Conservation (phyloP, 2,888 invertebrate genomes). For the Byasa hedistus region DNA sequence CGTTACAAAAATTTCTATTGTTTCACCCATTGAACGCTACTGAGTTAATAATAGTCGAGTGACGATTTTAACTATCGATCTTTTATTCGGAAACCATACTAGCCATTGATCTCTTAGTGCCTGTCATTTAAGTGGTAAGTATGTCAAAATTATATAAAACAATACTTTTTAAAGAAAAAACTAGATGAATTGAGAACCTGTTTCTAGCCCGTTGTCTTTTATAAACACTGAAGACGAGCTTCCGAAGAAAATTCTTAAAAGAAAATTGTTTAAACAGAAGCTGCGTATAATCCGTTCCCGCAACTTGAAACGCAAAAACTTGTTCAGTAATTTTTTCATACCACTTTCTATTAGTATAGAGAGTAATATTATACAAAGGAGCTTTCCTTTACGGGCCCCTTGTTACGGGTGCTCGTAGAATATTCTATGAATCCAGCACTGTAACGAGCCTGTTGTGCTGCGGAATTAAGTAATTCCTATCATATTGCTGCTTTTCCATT, state of each 20-base stretch:
- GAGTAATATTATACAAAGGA: neutral
- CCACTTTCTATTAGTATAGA: neutral
- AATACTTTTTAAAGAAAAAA: too few species aligned
- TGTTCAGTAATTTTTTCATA: neutral
- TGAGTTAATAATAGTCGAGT: too few species aligned
- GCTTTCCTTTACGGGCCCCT: neutral
- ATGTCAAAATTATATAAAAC: too few species aligned
- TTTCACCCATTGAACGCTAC: too few species aligned
- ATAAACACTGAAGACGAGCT: too few species aligned
- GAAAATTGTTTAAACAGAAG: neutral
- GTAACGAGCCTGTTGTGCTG: constrained; percentile 8
- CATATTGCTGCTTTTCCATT: neutral
- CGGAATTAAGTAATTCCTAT: constrained; percentile 8
- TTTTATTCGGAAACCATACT: too few species aligned
- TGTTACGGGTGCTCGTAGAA: constrained; percentile 14
- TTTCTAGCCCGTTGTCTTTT: too few species aligned
- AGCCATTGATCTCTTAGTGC: too few species aligned
- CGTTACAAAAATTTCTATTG: too few species aligned
- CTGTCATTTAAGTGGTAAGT: too few species aligned
- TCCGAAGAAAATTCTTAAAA: neutral
- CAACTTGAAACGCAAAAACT: constrained; percentile 1
- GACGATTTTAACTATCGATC: too few species aligned
- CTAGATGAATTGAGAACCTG: too few species aligned
- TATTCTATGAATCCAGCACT: constrained; percentile 16
- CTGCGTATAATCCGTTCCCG: neutral